These are phyloP conservation scores for Paracentrotus lividus DNA, from an alignment of 53 echinoderm and acorn worm species.

Conservation along the genomic window DNA sequence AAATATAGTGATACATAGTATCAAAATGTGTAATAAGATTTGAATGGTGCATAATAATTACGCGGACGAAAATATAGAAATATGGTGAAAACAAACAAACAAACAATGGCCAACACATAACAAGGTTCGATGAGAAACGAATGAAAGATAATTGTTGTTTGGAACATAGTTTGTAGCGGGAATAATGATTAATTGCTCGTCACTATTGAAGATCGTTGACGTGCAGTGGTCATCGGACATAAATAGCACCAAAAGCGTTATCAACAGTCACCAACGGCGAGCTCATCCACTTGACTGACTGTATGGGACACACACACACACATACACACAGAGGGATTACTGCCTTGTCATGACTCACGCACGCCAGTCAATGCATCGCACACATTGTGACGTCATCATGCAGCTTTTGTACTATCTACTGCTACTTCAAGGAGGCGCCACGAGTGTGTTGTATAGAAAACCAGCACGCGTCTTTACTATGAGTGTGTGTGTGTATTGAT, in stretches of 20 bases:
- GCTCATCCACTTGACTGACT: neutral
- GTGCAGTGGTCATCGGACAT: slow-evolving; percentile 42
- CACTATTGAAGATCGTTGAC: neutral
- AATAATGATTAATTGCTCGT: slow-evolving; percentile 49
- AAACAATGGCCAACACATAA: no score
- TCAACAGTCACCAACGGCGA: slow-evolving; percentile 5
- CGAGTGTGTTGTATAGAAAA: neutral
- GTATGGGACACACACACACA: neutral
- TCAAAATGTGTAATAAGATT: no score
- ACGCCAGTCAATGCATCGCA: slow-evolving; percentile 21
- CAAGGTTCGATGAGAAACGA: no score
- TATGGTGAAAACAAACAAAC: no score
- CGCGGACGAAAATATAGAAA: no score
- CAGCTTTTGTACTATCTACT: slow-evolving; percentile 15
- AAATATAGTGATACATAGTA: no score
- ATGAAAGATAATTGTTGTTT: no score
- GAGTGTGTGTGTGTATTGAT: slow-evolving; percentile 34
- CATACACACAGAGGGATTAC: neutral
- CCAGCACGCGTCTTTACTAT: neutral
- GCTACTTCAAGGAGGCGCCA: slow-evolving; percentile 35
- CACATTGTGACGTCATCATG: slow-evolving; percentile 21
- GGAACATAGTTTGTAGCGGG: neutral
- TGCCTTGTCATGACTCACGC: neutral
- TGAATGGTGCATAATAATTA: no score
- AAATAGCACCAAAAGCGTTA: neutral